Evolutionary conservation across 2,888 invertebrate species (phyloP).

Genomic region (Orthosia incerta): DNA sequence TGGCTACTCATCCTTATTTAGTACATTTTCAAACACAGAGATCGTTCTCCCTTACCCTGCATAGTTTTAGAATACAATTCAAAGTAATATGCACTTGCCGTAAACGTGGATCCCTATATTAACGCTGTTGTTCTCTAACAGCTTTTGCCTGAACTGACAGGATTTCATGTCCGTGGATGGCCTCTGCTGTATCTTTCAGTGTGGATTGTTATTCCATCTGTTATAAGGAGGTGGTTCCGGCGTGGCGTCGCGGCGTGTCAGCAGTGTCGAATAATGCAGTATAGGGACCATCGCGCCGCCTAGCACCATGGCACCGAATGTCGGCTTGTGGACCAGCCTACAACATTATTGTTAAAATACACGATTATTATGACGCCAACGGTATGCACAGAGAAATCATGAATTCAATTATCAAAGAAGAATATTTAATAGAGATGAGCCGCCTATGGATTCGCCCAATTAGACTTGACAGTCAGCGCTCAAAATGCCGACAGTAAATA

Average conservation of each 20-base stretch:
- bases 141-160: not conserved
- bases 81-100: not conserved
- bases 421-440: not conserved
- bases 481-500: too few relatives aligned
- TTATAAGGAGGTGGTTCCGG: slow-evolving; percentile 73
- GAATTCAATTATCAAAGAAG: not conserved
- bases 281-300: slow-evolving; percentile 79
- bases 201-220: slow-evolving; percentile 74
- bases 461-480: too few relatives aligned
- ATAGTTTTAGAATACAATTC: too few relatives aligned
- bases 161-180: not conserved
- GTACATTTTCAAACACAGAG: too few relatives aligned
- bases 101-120: not conserved
- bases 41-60: too few relatives aligned
- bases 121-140: not conserved
- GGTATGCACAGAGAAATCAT: not conserved
- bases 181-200: slow-evolving; percentile 64
- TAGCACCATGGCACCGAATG: slow-evolving; percentile 80
- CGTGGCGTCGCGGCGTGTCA: slow-evolving; percentile 73
- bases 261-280: slow-evolving; percentile 84
- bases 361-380: not conserved
- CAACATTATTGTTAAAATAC: not conserved
- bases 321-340: slow-evolving; percentile 85
- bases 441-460: too few relatives aligned
- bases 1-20: too few relatives aligned